Evolutionary conservation across 1,140 invertebrate genomes (phyloP).

Genomic region (Archegozetes longisetosus): DNA sequence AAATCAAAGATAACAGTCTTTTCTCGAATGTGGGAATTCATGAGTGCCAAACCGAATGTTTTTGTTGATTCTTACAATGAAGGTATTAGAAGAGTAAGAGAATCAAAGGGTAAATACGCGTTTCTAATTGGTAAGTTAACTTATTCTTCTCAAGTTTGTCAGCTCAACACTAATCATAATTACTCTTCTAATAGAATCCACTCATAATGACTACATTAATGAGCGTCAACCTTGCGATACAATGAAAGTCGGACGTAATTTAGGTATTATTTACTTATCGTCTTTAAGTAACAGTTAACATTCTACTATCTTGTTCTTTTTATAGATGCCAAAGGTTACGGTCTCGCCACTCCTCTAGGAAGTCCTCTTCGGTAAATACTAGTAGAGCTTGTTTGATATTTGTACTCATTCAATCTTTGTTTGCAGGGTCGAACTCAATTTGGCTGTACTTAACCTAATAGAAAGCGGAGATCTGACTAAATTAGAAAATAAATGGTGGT

Average conservation of each 20-base stretch:
- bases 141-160: no score
- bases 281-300: no score
- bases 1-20: conserved; percentile 33
- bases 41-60: conserved; percentile 28
- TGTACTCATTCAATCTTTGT: conserved; percentile 13
- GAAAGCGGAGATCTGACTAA: conserved; percentile 80
- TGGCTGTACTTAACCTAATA: conserved; percentile 75
- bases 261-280: conserved; percentile 23
- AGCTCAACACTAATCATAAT: background rate
- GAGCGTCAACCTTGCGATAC: conserved; percentile 40
- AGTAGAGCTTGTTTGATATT: background rate
- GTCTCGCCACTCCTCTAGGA: conserved; percentile 31
- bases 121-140: conserved; percentile 40
- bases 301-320: no score
- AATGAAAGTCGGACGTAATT: conserved; percentile 39
- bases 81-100: conserved; percentile 30
- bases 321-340: conserved; percentile 31
- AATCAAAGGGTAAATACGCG: conserved; percentile 38
- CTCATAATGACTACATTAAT: conserved; percentile 30
- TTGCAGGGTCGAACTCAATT: conserved; percentile 66
- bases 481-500: conserved; percentile 85
- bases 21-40: conserved; percentile 37
- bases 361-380: conserved; percentile 24
- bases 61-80: conserved; percentile 30
- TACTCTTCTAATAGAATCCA: background rate